phyloP scores from a whole-genome alignment of 2,113 vertebrate genomes.

The Nerophis lumbriciformis region DNA sequence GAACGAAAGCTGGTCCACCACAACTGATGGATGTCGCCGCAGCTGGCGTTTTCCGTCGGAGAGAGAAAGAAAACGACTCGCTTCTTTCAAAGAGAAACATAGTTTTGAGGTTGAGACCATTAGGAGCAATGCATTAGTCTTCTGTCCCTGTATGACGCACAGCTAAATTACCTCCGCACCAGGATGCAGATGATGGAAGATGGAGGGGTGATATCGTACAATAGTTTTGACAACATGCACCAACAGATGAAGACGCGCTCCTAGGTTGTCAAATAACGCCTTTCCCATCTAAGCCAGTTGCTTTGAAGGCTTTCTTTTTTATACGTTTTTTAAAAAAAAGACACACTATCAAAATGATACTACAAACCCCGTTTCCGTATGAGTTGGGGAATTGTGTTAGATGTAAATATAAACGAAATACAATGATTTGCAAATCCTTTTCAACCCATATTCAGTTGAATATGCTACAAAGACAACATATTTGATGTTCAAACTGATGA shows the following conservation, averaged over 20 bases:
- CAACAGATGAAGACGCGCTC: neutral
- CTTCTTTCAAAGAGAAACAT: conserved; percentile 12
- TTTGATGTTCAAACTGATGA: no score
- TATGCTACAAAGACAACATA: no score
- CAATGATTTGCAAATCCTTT: no score
- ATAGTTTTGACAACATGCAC: neutral
- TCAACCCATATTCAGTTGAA: no score
- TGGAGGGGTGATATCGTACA: neutral
- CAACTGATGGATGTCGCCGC: conserved; percentile 13
- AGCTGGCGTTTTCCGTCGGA: conserved; percentile 26
- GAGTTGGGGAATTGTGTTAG: no score
- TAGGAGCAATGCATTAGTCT: conserved; percentile 2
- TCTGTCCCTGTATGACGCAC: conserved; percentile 3
- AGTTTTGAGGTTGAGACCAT: conserved; percentile 10
- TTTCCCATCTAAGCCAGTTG: neutral
- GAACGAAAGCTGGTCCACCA: conserved; percentile 11
- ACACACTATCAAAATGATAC: no score
- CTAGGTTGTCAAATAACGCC: neutral
- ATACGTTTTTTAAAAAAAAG: no score
- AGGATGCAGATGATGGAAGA: neutral
- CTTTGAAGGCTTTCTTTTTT: neutral
- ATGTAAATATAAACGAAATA: no score
- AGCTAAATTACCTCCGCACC: conserved; percentile 4
- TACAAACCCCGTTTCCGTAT: no score
- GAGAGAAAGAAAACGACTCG: conserved; percentile 2